phyloP scores from a whole-genome alignment of 2,888 invertebrate genomes.

The Macrosiphum euphorbiae region DNA sequence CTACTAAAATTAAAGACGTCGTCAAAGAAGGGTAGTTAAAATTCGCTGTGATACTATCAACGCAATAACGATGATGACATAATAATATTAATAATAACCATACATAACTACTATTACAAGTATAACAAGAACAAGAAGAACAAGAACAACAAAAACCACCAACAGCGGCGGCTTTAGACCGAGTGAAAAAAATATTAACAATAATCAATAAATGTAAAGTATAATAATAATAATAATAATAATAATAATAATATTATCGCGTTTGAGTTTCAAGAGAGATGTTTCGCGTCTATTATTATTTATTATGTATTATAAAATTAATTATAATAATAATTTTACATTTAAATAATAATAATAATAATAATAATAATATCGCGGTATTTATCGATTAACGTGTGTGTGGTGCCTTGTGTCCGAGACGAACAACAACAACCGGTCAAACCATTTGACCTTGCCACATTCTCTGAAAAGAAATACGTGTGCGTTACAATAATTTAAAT shows the following conservation, averaged over 20 bases:
- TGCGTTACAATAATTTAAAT: conserved; percentile 61
- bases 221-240: conserved; percentile 59
- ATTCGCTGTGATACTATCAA: conserved; percentile 27
- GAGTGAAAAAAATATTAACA: conserved; percentile 58
- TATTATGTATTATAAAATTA: conserved; percentile 51
- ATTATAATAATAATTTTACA: conserved; percentile 54
- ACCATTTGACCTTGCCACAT: conserved; percentile 65
- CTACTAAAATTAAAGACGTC: conserved; percentile 26
- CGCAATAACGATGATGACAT: conserved; percentile 36
- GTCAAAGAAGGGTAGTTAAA: conserved; percentile 21
- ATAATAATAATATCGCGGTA: conserved; percentile 54
- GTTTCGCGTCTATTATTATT: conserved; percentile 47
- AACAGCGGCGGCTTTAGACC: conserved; percentile 44
- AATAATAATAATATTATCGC: conserved; percentile 59
- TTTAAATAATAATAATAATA: conserved; percentile 56
- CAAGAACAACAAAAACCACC: conserved; percentile 45
- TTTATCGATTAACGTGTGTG: conserved; percentile 59
- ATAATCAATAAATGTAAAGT: conserved; percentile 48
- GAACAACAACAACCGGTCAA: conserved; percentile 65
- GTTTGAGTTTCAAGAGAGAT: conserved; percentile 39
- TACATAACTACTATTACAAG: conserved; percentile 51
- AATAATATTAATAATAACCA: conserved; percentile 34
- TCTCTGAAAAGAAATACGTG: conserved; percentile 65
- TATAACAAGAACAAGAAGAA: conserved; percentile 61
- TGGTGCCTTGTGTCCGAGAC: conserved; percentile 64